Evolutionary conservation across 2,113 vertebrate species (phyloP), one percentile per base, ranked within the genome.

Genomic region (Chaetura pelagica): DNA sequence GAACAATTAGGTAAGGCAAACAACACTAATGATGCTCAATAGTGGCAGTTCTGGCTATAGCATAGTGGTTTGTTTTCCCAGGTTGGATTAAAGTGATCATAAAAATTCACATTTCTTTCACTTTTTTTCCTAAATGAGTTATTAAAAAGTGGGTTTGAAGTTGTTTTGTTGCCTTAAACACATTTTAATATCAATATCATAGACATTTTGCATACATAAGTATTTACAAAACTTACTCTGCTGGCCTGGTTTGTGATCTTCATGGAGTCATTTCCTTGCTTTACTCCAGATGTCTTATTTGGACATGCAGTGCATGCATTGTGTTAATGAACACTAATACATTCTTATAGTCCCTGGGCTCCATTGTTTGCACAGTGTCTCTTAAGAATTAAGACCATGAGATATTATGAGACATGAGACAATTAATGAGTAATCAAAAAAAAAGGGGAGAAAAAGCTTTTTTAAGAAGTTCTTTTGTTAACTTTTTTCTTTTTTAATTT

Each of bases 181-280:
- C 1, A 49, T 79, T 87, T 82, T n/a, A 89, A 4, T 38, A 68
- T 57, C 59, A 83, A 14, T 19, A 16, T 30, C 6, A 90, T 19
- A 44, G 15, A 74, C 69, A 10, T 57, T 76, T 86, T 92, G 14
- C 46, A 73, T 62, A 51, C 8, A 24, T 57, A 54, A 93, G 10
- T 30, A 64, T 78, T 55, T 30, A 66, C 57, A 84, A 44, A 77
- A 35, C 29, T 27, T 84, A 18, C 7, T 93, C 19, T 27, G 9
- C 34, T 94, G 18, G 10, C 89, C 84, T 54, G 57, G 81, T 94
- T 90, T 88, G 34, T 90, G 42, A 61, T 89, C 62, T 91, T 88
- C 27, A 38, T 66, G 95, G 49, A 89, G 57, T 35, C 3, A 83
- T 92, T 90, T 62, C 19, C 71, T 81, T 73, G 29, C 57, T 95